A percentile compares a stretch with the other conserved stretches of the same genome.
Conservation (phyloP, 2,888 invertebrate genomes). For the Hydraecia micacea region DNA sequence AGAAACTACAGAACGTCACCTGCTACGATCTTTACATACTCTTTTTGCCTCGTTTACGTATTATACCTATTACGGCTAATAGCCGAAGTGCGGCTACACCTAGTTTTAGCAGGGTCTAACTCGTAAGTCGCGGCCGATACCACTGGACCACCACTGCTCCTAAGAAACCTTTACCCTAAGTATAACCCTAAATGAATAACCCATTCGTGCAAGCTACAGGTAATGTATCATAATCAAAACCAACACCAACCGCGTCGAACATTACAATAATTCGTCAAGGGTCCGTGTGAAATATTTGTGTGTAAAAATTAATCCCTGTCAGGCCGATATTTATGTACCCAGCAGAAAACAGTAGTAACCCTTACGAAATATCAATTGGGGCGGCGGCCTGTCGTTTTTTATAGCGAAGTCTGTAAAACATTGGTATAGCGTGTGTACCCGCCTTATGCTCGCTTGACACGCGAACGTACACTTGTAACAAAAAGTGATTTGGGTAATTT, state of each 20-base stretch:
- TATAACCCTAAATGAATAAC: too few relatives aligned
- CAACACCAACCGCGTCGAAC: constrained; percentile 28
- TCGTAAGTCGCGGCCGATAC: too few relatives aligned
- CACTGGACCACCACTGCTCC: too few relatives aligned
- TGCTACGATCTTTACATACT: background rate
- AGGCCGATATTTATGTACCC: constrained; percentile 71
- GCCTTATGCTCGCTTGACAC: constrained; percentile 85
- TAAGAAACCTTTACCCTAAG: too few relatives aligned
- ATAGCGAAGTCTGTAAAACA: constrained; percentile 86
- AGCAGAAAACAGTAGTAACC: constrained; percentile 82
- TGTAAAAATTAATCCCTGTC: constrained; percentile 60
- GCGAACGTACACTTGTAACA: constrained; percentile 79
- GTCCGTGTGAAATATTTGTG: constrained; percentile 70
- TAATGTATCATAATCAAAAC: background rate
- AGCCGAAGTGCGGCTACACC: too few relatives aligned
- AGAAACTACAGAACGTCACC: background rate
- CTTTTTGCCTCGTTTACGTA: too few relatives aligned
- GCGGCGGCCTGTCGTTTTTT: constrained; percentile 82
- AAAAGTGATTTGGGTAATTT: constrained; percentile 81
- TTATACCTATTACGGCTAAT: too few relatives aligned
- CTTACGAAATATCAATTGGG: constrained; percentile 88
- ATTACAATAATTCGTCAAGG: constrained; percentile 46
- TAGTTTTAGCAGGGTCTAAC: too few relatives aligned
- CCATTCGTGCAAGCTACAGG: background rate
- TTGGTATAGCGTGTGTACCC: constrained; percentile 82